Percentiles rank a stretch among this genome's conserved stretches.
phyloP scores from a whole-genome alignment of 2,888 invertebrate genomes.

The Caenorhabditis sulstoni region DNA sequence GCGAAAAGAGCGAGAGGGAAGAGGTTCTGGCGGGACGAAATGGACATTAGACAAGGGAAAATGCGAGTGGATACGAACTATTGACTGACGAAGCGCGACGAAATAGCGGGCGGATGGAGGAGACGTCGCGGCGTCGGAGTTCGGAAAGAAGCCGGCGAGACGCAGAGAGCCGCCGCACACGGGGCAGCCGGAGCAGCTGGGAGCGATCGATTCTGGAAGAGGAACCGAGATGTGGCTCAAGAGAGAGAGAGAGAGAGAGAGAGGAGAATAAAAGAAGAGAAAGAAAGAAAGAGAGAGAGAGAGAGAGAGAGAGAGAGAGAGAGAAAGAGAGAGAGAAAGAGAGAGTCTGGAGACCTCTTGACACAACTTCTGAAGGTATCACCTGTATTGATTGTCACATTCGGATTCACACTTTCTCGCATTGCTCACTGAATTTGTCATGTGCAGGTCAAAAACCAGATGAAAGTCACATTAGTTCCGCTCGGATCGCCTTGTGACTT shows the following conservation, averaged over 20 bases:
- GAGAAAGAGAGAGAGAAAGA: neutral
- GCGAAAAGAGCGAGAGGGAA: conserved; percentile 6
- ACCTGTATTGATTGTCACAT: no score
- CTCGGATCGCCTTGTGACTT: neutral
- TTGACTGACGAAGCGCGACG: conserved; percentile 29
- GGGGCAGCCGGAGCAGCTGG: conserved; percentile 36
- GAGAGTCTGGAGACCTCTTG: no score
- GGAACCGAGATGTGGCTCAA: no score
- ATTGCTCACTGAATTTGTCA: no score
- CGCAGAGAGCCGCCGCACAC: conserved; percentile 21
- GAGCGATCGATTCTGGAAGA: conserved; percentile 52
- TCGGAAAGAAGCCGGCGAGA: conserved; percentile 16
- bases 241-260: conserved; percentile 35
- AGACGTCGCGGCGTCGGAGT: conserved; percentile 12
- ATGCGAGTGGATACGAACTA: conserved; percentile 46
- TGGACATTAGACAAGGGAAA: conserved; percentile 57
- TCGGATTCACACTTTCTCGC: no score
- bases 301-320: neutral
- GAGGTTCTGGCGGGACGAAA: conserved; percentile 19
- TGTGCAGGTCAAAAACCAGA: no score
- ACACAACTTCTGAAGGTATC: no score
- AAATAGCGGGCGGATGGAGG: conserved; percentile 32
- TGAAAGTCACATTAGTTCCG: no score
- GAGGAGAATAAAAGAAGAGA: conserved; percentile 17
- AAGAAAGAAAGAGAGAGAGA: neutral